phyloP scores from a whole-genome alignment of 2,888 invertebrate genomes.

The Protonemura montana region DNA sequence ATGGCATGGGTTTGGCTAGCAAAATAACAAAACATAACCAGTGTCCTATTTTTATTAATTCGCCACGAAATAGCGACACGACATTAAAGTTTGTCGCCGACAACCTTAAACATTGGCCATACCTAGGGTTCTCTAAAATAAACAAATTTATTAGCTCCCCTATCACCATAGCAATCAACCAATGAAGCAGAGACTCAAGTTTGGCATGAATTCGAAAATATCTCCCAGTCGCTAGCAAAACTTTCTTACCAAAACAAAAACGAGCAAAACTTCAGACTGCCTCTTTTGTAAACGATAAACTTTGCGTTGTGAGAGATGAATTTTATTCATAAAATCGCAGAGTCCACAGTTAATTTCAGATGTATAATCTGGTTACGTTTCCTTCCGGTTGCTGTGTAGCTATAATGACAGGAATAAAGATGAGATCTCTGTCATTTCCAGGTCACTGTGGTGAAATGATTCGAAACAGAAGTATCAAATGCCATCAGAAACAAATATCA shows the following conservation, averaged over 20 bases:
- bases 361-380: not conserved
- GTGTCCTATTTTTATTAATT: too few relatives aligned
- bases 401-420: not conserved
- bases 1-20: too few relatives aligned
- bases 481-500: too few relatives aligned
- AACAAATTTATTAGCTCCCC: not conserved
- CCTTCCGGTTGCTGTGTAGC: not conserved
- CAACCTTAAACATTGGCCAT: not conserved
- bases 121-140: not conserved
- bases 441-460: too few relatives aligned
- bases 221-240: not conserved
- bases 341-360: not conserved
- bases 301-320: conserved; percentile 7
- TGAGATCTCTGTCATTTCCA: not conserved
- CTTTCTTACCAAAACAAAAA: not conserved
- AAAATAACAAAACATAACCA: too few relatives aligned
- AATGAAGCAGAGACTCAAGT: not conserved
- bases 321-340: not conserved
- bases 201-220: not conserved
- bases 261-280: not conserved
- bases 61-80: too few relatives aligned
- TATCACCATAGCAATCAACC: not conserved
- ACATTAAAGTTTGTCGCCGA: too few relatives aligned
- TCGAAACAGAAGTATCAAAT: too few relatives aligned
- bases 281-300: not conserved